These are phyloP conservation scores for Gnatocerus cornutus DNA, from an alignment of 2,888 invertebrate genomes.

Conservation along the genomic window DNA sequence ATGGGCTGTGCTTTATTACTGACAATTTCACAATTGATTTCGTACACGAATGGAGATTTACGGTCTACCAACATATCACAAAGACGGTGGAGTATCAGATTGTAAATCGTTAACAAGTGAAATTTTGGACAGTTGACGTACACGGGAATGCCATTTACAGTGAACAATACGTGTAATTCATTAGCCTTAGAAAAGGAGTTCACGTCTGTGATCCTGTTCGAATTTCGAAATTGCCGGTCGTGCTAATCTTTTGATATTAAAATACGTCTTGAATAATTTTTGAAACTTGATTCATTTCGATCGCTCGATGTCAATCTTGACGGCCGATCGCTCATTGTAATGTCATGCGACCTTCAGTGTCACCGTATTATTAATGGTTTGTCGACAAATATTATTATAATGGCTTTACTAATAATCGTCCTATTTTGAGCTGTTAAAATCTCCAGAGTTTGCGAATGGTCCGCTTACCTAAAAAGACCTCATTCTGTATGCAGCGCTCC, in stretches of 20 bases:
- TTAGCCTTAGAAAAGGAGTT: not conserved
- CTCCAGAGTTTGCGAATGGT: not conserved
- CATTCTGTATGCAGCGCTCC: slow-evolving; percentile 29
- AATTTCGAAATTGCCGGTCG: no score
- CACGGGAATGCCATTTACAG: slow-evolving; percentile 12
- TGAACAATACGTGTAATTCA: slow-evolving; percentile 11
- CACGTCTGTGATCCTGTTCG: slow-evolving; percentile 3
- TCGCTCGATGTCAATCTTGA: no score
- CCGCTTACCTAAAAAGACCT: not conserved
- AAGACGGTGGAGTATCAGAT: slow-evolving; percentile 2
- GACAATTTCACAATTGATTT: slow-evolving; percentile 13
- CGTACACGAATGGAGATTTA: slow-evolving; percentile 11
- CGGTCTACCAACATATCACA: slow-evolving; percentile 7
- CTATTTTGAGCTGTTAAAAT: no score
- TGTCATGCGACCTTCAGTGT: no score
- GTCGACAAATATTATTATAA: no score
- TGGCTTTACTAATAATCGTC: no score
- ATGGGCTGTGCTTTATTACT: slow-evolving; percentile 13
- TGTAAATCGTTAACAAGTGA: slow-evolving; percentile 15
- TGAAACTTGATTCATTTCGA: no score
- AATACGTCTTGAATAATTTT: no score
- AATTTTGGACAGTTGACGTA: slow-evolving; percentile 16
- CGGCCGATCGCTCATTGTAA: no score
- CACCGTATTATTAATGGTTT: no score
- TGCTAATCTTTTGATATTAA: no score